Base-by-base conservation (phyloP, 2,113 vertebrate genomes). In the Corythoichthys haematopterus region DNA sequence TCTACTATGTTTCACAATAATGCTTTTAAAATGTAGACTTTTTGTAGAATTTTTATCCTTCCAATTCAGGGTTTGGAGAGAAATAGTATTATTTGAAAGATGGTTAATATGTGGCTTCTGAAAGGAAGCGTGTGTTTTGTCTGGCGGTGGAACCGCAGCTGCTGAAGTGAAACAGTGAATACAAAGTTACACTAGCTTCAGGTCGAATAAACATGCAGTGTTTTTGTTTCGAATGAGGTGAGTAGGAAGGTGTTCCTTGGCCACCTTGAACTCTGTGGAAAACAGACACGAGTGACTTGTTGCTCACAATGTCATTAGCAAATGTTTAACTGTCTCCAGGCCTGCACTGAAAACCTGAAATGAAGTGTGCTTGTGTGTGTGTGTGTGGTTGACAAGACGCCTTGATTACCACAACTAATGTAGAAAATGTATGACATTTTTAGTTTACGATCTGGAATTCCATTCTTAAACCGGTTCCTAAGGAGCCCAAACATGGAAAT, bases 361-460 rank as follows among this genome's bases (percentile, higher is more conserved):
- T 10, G 48, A 14, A 58, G 55, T 76, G 47, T 69, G 58, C 20
- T 28, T 28, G 20, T 28, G 20, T 28, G 20, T 28, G 20, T 28
- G 20, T 28, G 20, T 28, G 20, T 28, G 9, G 61, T 71, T 68
- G 53, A 55, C 67, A 72, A 55, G n/a, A 48, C 14, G 47, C 68
- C 16, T 55, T 4, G 46, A 57, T 63, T 64, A 69, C 75, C 15
- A 46, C 62, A 11, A 71, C 66, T 78, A 74, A 81, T 70, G 66
- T 62, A 56, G 62, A 33, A 55, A 71, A 56, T 67, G 69, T 80
- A 74, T 82, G 80, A 87, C 82, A 82, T 80, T 78, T 36, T 75
- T 84, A 80, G 75, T 81, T 62, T 82, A 70, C 61, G 81, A 79
- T 45, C 66, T 57, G 71, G 68, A 73, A 77, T 76, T 84, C 69